Conservation (phyloP, 2,797 vertebrate genomes). For the Lepilemur septentrionalis region DNA sequence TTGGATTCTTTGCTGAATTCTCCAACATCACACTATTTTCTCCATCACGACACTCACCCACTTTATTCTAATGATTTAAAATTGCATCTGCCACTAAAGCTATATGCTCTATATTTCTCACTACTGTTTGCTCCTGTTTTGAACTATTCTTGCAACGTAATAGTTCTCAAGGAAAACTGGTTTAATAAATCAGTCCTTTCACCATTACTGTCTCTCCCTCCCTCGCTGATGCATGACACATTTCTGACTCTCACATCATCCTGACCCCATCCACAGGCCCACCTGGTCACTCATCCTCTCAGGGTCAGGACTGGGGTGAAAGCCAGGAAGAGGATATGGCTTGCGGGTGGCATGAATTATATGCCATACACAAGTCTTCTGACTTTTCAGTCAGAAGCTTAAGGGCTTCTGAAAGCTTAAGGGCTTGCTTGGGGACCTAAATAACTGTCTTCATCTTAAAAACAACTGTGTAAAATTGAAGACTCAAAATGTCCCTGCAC, state of each 20-base stretch:
- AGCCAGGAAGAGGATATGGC: background rate
- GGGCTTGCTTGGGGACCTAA: background rate
- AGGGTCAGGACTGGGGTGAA: fast-evolving
- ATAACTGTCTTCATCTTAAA: background rate
- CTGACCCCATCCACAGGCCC: fast-evolving
- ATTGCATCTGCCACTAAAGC: background rate
- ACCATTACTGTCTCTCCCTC: too few relatives aligned
- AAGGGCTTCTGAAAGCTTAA: background rate
- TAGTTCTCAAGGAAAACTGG: background rate
- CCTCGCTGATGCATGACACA: fast-evolving
- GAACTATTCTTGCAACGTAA: background rate
- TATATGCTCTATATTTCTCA: background rate
- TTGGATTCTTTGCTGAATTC: background rate
- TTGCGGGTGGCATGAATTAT: background rate
- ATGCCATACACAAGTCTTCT: background rate
- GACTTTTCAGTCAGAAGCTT: background rate
- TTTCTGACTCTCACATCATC: too few relatives aligned
- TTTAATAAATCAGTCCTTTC: background rate
- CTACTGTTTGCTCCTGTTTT: background rate
- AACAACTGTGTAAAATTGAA: background rate
- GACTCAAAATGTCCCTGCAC: background rate
- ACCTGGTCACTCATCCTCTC: background rate
- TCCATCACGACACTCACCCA: background rate
- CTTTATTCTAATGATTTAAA: too few relatives aligned
- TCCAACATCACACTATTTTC: background rate